Evolutionary conservation across 2,113 vertebrate genomes (phyloP).

Genomic region (Semnornis frantzii): DNA sequence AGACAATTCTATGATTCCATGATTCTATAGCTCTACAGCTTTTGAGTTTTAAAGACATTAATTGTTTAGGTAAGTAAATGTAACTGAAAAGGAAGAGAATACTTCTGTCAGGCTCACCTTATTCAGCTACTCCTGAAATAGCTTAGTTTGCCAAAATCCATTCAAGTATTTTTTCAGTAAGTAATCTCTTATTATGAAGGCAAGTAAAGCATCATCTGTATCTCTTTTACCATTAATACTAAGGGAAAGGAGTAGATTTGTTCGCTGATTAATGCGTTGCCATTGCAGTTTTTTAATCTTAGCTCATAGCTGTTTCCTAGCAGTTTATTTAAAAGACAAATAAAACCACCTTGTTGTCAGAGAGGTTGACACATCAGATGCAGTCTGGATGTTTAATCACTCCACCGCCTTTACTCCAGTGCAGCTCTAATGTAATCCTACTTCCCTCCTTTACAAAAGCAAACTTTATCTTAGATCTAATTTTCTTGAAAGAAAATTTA

Average conservation of each 20-base stretch:
- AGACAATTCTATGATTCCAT: too few relatives aligned
- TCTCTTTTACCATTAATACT: background rate
- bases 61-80: background rate
- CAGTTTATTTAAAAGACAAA: constrained; percentile 30
- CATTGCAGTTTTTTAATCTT: background rate
- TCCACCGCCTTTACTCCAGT: background rate
- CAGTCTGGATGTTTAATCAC: constrained; percentile 21
- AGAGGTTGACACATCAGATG: background rate
- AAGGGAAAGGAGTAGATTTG: background rate
- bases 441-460: constrained; percentile 33
- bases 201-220: background rate
- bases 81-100: background rate
- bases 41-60: constrained; percentile 7
- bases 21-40: background rate
- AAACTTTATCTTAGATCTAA: constrained; percentile 51
- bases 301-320: constrained; percentile 2
- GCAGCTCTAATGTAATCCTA: constrained; percentile 21
- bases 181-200: constrained; percentile 1
- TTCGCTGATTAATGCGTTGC: constrained; percentile 6
- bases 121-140: constrained; percentile 19
- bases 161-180: background rate
- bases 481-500: constrained; percentile 50
- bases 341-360: background rate
- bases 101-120: constrained; percentile 19
- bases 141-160: constrained; percentile 15